Evolutionary conservation across 2,888 invertebrate genomes (phyloP).

Genomic region (Melinaea marsaeus): DNA sequence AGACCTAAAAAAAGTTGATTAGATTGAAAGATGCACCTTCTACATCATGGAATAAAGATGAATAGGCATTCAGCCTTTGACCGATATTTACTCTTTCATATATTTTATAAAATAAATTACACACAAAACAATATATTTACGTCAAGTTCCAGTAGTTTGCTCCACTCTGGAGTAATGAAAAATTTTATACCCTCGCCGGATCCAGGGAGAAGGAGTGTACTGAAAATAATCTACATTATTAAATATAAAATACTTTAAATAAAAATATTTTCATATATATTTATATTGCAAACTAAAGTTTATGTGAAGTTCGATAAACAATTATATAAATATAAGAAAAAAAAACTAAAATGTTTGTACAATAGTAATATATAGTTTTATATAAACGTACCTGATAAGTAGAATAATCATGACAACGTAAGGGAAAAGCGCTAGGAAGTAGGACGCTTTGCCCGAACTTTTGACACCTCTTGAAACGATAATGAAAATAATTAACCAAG

Average conservation of each 20-base stretch:
- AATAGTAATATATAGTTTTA: not conserved
- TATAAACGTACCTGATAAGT: slow-evolving; percentile 73
- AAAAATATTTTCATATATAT: slow-evolving; percentile 2
- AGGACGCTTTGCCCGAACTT: slow-evolving; percentile 89
- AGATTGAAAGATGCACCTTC: no score
- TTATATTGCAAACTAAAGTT: not conserved
- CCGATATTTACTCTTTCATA: not conserved
- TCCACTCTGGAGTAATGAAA: slow-evolving; percentile 88
- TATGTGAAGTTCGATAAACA: no score
- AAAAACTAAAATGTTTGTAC: not conserved
- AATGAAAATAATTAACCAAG: slow-evolving; percentile 84
- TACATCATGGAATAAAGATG: no score
- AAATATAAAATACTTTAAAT: not conserved
- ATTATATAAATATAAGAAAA: not conserved
- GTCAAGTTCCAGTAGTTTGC: slow-evolving; percentile 81
- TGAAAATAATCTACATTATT: slow-evolving; percentile 37
- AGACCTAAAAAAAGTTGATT: slow-evolving; percentile 73
- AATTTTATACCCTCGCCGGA: slow-evolving; percentile 85
- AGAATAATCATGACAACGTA: slow-evolving; percentile 86
- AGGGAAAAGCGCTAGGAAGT: slow-evolving; percentile 92
- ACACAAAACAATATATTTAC: slow-evolving; percentile 55
- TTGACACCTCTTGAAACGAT: slow-evolving; percentile 85
- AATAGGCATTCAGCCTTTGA: not conserved
- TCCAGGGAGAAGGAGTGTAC: slow-evolving; percentile 82
- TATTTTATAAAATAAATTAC: not conserved